Base-by-base conservation (phyloP, 2,113 vertebrate species). In the Aptenodytes patagonicus region DNA sequence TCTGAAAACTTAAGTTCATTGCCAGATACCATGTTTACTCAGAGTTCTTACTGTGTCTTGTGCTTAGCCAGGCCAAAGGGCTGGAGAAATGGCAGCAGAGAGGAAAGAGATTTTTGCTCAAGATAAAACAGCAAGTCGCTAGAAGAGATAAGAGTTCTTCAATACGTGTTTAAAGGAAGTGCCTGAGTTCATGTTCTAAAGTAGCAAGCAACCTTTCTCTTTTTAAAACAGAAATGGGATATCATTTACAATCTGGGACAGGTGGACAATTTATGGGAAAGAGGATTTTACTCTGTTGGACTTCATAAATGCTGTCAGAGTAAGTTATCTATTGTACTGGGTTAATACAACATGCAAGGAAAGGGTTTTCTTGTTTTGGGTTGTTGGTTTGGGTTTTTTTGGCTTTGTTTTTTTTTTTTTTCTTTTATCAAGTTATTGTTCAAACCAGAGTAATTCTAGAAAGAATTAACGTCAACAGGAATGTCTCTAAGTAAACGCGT, bases 241-340 rank as follows among this genome's bases (percentile, higher is more conserved):
- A 94, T 99, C 98, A 66, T 99, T 99, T 98, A 99, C 99, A 69
- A 99, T 99, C 97, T 99, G 99, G 99, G 99, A 99, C 97, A 99
- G 98, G 90, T 99, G 99, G 99, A 99, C 98, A 49, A 94, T 99
- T 97, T 98, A 98, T 90, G 99, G 99, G 71, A 99, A 99, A 72
- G 99, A 99, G 93, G 99, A 99, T 98, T 99, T 99, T 95, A 99
- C 99, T 36, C 98, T 99, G 19, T 98, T 98, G 93, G 99, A 99
- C 96, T 99, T 99, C 97, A 99, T 99, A 89, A 99, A 98, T 89
- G 99, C 99, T 87, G 99, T 99, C 68, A 98, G 98, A 98, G 99
- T 99, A 96, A 98, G 98, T 96, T 61, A 22, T 28, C 54, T 83
- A 11, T 51, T 80, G 28, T 71, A 60, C 38, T 84, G 42, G 10